Base-by-base conservation (phyloP, 2,113 vertebrate genomes). In the Centrocercus urophasianus region DNA sequence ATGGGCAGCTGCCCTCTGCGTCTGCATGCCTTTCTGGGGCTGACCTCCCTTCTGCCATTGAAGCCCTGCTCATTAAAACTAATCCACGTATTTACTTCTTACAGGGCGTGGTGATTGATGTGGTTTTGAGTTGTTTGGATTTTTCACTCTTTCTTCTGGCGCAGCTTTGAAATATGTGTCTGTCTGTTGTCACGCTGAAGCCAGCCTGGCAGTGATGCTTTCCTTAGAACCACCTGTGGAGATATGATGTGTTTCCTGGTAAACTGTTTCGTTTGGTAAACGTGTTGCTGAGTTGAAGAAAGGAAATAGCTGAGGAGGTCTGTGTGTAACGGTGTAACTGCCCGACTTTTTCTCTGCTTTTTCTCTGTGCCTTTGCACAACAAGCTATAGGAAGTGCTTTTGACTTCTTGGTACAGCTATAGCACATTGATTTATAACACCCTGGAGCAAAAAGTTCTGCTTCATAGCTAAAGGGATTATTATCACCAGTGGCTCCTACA, bases 181-280 rank as follows among this genome's bases (percentile, higher is more conserved):
- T 54, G 34, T 83, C 78, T 90, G 17, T 76, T 83, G 24, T 87
- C 75, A 85, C 84, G 76, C 69, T 90, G 80, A 77, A 91, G 84
- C 60, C 67, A 56, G 93, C n/a, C 17, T 86, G 73, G 91, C 91
- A 69, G 78, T 90, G 96, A 73, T 94, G 71, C 73, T 88, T 91
- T 50, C 88, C 57, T 93, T 85, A 89, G 79, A 83, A 69, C 34
- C 78, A 61, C 47, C 61, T 24, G 52, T 69, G 65, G 42, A 81
- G 89, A 82, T 92, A 57, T 40, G 50, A 79, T 88, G 72, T 14
- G 42, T 86, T 83, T 66, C 79, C 70, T 75, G 48, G 56, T 74
- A 77, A 74, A 80, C 87, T 74, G 61, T n/a, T 88, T 70, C 71
- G 42, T 38, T 61, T 71, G 80, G 79, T 86, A 47, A 87, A 52